Base-by-base conservation (phyloP, 2,888 invertebrate genomes). In the Noctua janthina region DNA sequence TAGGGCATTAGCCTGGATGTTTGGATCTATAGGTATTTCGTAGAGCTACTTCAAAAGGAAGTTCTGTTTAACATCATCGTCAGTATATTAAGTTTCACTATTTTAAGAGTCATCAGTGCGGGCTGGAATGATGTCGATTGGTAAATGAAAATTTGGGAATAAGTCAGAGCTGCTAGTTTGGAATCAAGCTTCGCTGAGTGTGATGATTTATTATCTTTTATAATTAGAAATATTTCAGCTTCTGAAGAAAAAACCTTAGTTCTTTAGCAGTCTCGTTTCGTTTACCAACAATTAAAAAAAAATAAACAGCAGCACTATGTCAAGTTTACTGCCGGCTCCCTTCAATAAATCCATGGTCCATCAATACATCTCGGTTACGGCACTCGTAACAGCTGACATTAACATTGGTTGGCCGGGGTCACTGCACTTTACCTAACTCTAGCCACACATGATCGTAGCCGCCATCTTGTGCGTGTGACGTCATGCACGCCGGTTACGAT, bases 361-460 rank as follows among this genome's bases (percentile, higher is more conserved):
- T 91, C 91, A 89, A 91, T 92, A 91, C 90, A 85, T 90, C 88
- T 89, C 84, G 83, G 72, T 80, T 39, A 59, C 70, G 75, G 20
- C 66, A 82, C 81, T 84, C 91, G 88, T 91, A 91, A 93, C 94
- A 95, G 93, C 93, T 95, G 95, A 95, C 94, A 95, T 95, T 95
- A 95, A 94, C 95, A 94, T 95, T 94, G 93, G 91, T 95, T 94
- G 93, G 91, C 66, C 83, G 91, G 92, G 95, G 95, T 95, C 95
- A 95, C 86, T 94, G 94, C 91, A 92, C 95, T 93, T 93, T 92
- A 92, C 92, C 92, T 92, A 94, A 93, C 92, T 90, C 91, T 90
- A 91, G 88, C 82, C 89, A 91, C 92, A 92, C 91, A 92, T 92
- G 92, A 92, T 92, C 92, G 82, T 79, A 88, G 85, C 86, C 87